Percentiles rank a stretch among this genome's conserved stretches.
Conservation (phyloP, 1,140 invertebrate species). For the Patella vulgata region DNA sequence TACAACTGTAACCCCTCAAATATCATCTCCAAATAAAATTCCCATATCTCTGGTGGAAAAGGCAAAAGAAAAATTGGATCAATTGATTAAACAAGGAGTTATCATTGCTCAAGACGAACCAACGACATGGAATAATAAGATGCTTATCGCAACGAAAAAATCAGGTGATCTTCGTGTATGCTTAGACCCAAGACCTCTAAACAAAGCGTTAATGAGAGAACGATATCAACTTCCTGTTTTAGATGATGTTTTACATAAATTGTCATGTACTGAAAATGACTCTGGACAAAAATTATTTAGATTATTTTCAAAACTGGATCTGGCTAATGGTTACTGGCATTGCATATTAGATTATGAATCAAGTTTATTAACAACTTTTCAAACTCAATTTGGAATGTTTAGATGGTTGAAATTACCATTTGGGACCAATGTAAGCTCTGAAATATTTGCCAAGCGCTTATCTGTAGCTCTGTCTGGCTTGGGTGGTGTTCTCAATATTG, state of each 20-base stretch:
- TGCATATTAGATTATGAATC: constrained; percentile 47
- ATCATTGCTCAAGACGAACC: constrained; percentile 32
- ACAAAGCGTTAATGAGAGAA: constrained; percentile 64
- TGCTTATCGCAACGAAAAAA: constrained; percentile 31
- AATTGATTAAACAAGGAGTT: constrained; percentile 22
- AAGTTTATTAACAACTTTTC: constrained; percentile 32
- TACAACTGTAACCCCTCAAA: constrained; percentile 13
- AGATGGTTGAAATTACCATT: constrained; percentile 36
- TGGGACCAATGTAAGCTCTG: constrained; percentile 27
- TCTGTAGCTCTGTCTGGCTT: constrained; percentile 52
- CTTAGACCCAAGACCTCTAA: constrained; percentile 69
- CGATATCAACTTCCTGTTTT: constrained; percentile 29
- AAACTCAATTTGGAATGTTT: constrained; percentile 26
- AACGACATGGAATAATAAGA: constrained; percentile 38
- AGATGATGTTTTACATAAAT: constrained; percentile 26
- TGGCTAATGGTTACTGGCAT: constrained; percentile 52
- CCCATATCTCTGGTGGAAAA: constrained; percentile 15
- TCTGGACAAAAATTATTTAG: too few relatives aligned
- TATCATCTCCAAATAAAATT: constrained; percentile 21
- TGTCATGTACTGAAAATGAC: constrained; percentile 13
- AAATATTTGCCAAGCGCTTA: constrained; percentile 58
- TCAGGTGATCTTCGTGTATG: constrained; percentile 66
- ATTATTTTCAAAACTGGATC: constrained; percentile 30
- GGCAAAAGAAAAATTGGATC: constrained; percentile 37
- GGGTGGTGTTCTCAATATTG: constrained; percentile 57